Base-by-base conservation (phyloP, 2,797 vertebrate species). In the Phrynocephalus forsythii region DNA sequence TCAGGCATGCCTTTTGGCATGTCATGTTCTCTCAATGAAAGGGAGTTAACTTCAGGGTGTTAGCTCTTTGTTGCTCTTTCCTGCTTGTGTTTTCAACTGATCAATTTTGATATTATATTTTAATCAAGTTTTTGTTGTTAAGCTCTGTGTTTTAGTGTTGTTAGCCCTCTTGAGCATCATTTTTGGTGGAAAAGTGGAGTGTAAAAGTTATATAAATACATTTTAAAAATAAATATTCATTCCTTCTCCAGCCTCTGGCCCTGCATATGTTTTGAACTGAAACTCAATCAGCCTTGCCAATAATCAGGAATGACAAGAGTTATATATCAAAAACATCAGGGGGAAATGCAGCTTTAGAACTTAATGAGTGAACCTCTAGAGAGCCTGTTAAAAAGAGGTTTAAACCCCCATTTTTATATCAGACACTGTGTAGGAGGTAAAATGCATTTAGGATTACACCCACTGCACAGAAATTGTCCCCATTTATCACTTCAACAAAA, bases 391-490 rank as follows among this genome's bases (percentile, higher is more conserved):
- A 26, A 63, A n/a, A 48, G 33, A 20, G 30, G 10, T 26, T 71
- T 83, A 71, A 69, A 80, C n/a, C 16, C 18, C 66, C 20, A 6
- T 66, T 63, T 66, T 24, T 56, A 50, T 66, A 33, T 76, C 24
- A 60, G 78, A 78, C 8, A 79, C 18, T 44, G 48, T 38, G 44
- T 73, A 16, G 38, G 52, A 71, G n/a, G 33, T 71, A 56, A 77
- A 72, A 28, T 30, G 56, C 73, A 22, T 81, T 75, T 81, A 30
- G 67, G 60, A 15, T 18, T 18, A 83, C 86, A 91, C 86, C 89
- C 52, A 87, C 72, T 33, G 6, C 75, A 63, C 72, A 79, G 75
- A 94, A 94, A 86, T 79, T 93, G 63, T 80, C 0, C 0, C 63
- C 84, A 79, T 84, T 80, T 73, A 80, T 84, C 69, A 66, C 52